Conservation (phyloP, 2,888 invertebrate genomes). For the Drosophila prolongata region DNA sequence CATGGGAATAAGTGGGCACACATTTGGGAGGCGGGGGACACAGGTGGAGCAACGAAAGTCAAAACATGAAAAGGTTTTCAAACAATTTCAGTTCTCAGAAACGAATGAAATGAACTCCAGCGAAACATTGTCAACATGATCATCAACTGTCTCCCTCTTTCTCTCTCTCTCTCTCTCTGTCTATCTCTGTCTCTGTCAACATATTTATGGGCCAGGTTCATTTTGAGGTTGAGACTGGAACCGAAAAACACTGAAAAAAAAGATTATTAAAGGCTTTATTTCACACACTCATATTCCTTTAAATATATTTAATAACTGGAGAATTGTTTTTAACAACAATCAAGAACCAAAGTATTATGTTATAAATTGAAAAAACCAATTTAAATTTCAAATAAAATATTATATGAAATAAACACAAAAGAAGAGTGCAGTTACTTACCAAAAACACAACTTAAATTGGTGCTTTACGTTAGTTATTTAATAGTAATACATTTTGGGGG, state of each 20-base stretch:
- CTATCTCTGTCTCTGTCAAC: constrained; percentile 28
- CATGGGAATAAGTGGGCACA: constrained; percentile 32
- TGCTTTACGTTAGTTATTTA: neutral
- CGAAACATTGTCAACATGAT: constrained; percentile 79
- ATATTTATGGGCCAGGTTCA: constrained; percentile 40
- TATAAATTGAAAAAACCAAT: too few relatives aligned
- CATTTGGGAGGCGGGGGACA: neutral
- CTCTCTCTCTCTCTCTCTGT: neutral
- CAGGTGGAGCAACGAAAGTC: constrained; percentile 28
- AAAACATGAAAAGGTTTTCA: constrained; percentile 60
- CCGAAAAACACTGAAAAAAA: neutral
- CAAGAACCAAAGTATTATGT: too few relatives aligned
- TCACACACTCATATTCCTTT: too few relatives aligned
- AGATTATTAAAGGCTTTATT: neutral
- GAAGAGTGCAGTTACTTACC: too few relatives aligned
- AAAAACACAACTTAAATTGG: too few relatives aligned
- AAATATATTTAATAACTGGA: too few relatives aligned
- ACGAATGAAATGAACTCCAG: constrained; percentile 42
- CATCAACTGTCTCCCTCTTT: constrained; percentile 56
- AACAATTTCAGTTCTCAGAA: constrained; percentile 56
- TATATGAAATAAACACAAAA: too few relatives aligned
- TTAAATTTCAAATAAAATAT: too few relatives aligned
- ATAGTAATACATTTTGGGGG: neutral
- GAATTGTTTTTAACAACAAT: too few relatives aligned
- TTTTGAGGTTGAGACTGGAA: constrained; percentile 15